A percentile compares a stretch with the other conserved stretches of the same genome.
Evolutionary conservation across 1,140 invertebrate genomes (phyloP).

Genomic region (Diprion similis): DNA sequence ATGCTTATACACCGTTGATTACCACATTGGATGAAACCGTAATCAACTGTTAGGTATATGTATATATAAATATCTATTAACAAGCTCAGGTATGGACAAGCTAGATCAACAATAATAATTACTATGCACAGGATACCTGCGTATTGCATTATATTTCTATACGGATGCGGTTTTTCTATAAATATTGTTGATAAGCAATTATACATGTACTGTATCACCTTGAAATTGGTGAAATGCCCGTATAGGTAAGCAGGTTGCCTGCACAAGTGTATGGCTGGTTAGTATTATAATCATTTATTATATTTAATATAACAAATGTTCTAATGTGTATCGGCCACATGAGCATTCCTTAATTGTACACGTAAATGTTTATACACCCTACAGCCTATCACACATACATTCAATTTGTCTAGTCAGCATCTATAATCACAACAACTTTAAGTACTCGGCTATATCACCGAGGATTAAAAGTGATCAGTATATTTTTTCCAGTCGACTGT

Average conservation of each 20-base stretch:
- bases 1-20: background rate
- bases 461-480: background rate
- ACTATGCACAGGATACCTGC: background rate
- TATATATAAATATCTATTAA: too few relatives aligned
- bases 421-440: conserved; percentile 1
- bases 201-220: too few relatives aligned
- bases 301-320: background rate
- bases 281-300: background rate
- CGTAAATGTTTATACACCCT: conserved; percentile 2
- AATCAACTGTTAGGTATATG: background rate
- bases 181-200: too few relatives aligned
- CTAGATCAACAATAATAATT: conserved; percentile 4
- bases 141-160: too few relatives aligned
- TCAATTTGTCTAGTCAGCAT: conserved; percentile 4
- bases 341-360: background rate
- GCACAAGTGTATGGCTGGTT: too few relatives aligned
- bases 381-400: conserved; percentile 1
- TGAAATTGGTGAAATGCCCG: too few relatives aligned
- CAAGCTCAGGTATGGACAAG: background rate
- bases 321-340: background rate
- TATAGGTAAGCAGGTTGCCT: too few relatives aligned
- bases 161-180: too few relatives aligned
- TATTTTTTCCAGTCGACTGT: background rate
- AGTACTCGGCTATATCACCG: background rate
- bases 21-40: background rate